Conservation (phyloP, 2,797 vertebrate species). For the Huso huso region DNA sequence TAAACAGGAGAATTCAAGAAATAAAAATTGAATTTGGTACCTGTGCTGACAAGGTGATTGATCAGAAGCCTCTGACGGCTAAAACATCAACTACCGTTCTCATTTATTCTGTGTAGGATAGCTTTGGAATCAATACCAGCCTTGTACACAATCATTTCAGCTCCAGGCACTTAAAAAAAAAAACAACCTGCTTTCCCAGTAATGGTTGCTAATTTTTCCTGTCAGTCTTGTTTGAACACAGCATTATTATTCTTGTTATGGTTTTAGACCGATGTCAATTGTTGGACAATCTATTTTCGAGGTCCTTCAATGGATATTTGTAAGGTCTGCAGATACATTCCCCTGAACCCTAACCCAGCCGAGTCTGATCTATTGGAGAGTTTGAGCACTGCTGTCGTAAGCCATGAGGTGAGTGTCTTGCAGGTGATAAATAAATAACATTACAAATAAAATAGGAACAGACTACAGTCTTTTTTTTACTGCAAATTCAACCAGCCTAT, state of each 20-base stretch:
- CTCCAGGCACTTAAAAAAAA: constrained; percentile 60
- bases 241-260: constrained; percentile 69
- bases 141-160: constrained; percentile 74
- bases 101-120: constrained; percentile 94
- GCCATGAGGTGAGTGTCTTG: neutral
- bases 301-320: constrained; percentile 47
- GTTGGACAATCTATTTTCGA: constrained; percentile 76
- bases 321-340: constrained; percentile 51
- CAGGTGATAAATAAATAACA: no score
- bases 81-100: constrained; percentile 80
- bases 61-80: constrained; percentile 93
- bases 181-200: constrained; percentile 76
- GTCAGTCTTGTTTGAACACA: constrained; percentile 78
- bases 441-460: no score
- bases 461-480: no score
- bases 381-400: neutral
- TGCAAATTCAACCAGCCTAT: no score
- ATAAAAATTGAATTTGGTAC: constrained; percentile 97
- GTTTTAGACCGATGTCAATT: constrained; percentile 42
- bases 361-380: neutral
- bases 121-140: constrained; percentile 93
- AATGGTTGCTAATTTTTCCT: constrained; percentile 82
- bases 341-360: constrained; percentile 45
- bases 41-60: constrained; percentile 97
- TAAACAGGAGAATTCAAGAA: constrained; percentile 84